Evolutionary conservation across 2,888 invertebrate species (phyloP).

Genomic region (Cremastinae sp.): DNA sequence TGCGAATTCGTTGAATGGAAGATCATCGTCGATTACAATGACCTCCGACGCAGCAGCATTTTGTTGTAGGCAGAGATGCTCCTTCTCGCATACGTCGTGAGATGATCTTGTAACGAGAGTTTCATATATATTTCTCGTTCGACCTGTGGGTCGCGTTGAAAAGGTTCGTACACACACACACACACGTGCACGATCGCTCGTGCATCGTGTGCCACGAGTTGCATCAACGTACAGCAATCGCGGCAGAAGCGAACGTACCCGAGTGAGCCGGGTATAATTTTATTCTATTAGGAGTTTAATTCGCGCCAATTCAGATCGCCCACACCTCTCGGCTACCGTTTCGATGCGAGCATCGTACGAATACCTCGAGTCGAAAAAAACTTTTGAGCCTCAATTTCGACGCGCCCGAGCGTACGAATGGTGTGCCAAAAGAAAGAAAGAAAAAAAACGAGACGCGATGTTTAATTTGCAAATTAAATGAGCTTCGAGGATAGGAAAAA

Average conservation of each 20-base stretch:
- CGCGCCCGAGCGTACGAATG: conserved; percentile 9
- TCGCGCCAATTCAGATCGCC: conserved; percentile 74
- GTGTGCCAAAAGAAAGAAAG: conserved; percentile 1
- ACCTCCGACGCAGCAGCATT: conserved; percentile 30
- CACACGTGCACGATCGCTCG: not conserved
- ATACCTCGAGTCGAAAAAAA: conserved; percentile 31
- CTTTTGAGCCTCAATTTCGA: not conserved
- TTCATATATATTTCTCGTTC: conserved; percentile 19
- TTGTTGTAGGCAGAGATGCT: conserved; percentile 39
- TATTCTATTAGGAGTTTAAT: conserved; percentile 72
- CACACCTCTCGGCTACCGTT: conserved; percentile 61
- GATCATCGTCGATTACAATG: conserved; percentile 17
- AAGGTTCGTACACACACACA: conserved; percentile 4
- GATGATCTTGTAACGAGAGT: conserved; percentile 28
- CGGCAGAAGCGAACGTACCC: conserved; percentile 39
- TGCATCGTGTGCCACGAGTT: conserved; percentile 21
- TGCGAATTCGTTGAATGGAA: conserved; percentile 5
- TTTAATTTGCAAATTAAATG: not conserved
- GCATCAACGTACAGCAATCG: conserved; percentile 25
- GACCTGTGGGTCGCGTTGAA: conserved; percentile 34
- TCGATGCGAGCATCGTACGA: conserved; percentile 30
- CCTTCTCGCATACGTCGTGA: conserved; percentile 6
- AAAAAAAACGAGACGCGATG: too few species aligned
- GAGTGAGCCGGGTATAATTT: conserved; percentile 66
- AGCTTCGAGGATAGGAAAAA: not conserved